Evolutionary conservation across 2,113 vertebrate genomes (phyloP).

Genomic region (Istiophorus platypterus): DNA sequence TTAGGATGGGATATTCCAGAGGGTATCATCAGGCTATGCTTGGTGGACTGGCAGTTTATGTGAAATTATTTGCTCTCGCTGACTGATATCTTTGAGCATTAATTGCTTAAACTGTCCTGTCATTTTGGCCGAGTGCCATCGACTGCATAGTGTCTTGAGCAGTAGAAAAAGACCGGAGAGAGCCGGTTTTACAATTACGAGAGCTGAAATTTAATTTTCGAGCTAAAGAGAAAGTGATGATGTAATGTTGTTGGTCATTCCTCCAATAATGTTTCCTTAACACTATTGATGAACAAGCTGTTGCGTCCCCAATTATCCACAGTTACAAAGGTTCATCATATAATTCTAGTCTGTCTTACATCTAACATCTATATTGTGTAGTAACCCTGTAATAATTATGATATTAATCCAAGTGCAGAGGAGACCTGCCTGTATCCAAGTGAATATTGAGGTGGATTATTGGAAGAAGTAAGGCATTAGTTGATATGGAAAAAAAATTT

Average conservation of each 20-base stretch:
- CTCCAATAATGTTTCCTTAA: neutral
- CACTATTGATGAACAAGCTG: neutral
- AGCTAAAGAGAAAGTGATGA: neutral
- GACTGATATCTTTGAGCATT: constrained; percentile 59
- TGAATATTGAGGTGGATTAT: neutral
- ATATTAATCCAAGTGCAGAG: too few species aligned
- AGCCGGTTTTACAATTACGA: constrained; percentile 4
- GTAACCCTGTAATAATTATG: too few species aligned
- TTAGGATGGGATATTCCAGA: constrained; percentile 68
- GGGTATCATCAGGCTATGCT: constrained; percentile 67
- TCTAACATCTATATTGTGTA: neutral
- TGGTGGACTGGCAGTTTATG: constrained; percentile 63
- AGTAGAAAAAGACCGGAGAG: neutral
- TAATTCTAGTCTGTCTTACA: neutral
- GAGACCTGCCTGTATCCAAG: neutral
- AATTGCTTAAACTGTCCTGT: constrained; percentile 59
- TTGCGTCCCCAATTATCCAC: neutral
- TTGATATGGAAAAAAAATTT: neutral
- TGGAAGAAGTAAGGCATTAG: neutral
- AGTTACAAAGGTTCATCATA: neutral
- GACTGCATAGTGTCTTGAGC: constrained; percentile 18
- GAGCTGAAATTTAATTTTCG: neutral
- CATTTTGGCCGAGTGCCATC: constrained; percentile 46
- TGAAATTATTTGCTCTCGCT: constrained; percentile 60
- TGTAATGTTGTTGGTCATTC: neutral